A percentile compares a stretch with the other conserved stretches of the same genome.
Conservation (phyloP, 2,113 vertebrate genomes). For the Pygoscelis antarcticus region DNA sequence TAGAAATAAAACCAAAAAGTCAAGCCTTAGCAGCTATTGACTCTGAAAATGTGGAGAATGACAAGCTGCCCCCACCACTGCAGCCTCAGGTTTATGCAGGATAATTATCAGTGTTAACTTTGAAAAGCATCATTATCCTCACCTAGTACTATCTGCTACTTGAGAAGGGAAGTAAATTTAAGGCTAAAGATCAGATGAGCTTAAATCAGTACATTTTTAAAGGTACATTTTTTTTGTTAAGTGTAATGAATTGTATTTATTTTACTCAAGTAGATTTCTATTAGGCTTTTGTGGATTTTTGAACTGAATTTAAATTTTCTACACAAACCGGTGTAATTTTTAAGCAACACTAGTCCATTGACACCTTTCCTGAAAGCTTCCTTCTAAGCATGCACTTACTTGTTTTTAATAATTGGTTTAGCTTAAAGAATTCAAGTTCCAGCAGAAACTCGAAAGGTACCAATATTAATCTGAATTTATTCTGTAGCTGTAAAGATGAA, state of each 20-base stretch:
- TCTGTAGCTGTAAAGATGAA: slow-evolving; percentile 71
- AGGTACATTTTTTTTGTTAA: slow-evolving; percentile 56
- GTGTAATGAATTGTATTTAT: slow-evolving; percentile 75
- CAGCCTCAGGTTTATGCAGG: slow-evolving; percentile 92
- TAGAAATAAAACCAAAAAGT: slow-evolving; percentile 81
- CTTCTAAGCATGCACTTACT: slow-evolving; percentile 44
- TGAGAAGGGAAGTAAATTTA: slow-evolving; percentile 15
- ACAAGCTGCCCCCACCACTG: slow-evolving; percentile 88
- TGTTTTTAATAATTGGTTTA: slow-evolving; percentile 56
- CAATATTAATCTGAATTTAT: slow-evolving; percentile 34
- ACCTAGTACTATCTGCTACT: not conserved
- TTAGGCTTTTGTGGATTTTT: slow-evolving; percentile 64
- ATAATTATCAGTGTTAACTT: slow-evolving; percentile 54
- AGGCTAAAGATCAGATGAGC: slow-evolving; percentile 25
- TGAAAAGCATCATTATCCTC: not conserved
- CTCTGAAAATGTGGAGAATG: slow-evolving; percentile 88
- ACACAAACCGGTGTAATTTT: slow-evolving; percentile 59
- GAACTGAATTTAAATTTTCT: slow-evolving; percentile 61
- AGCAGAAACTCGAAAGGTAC: slow-evolving; percentile 9
- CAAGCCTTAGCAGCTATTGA: slow-evolving; percentile 85
- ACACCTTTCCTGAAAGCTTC: slow-evolving; percentile 29
- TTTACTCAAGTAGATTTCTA: slow-evolving; percentile 70
- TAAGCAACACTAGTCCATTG: slow-evolving; percentile 43
- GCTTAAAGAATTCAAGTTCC: not conserved
- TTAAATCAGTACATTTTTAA: slow-evolving; percentile 66